These are phyloP conservation scores for Notocelia uddmanniana DNA, from an alignment of 2,888 invertebrate species.

Conservation along the genomic window DNA sequence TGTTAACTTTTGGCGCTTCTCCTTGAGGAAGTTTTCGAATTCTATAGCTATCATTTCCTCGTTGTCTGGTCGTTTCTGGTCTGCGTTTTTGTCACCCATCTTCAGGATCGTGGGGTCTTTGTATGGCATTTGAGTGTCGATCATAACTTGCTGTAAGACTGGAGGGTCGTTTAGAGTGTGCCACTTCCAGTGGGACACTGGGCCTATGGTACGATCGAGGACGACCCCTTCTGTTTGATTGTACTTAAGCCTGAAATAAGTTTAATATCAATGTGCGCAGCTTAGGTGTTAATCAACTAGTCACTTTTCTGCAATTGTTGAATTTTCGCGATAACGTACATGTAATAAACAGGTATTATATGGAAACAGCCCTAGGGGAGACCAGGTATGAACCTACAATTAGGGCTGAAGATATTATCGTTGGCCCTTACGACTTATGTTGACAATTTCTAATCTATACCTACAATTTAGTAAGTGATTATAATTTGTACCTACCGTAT, in stretches of 20 bases:
- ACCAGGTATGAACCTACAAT: no score
- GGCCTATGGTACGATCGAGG: conserved; percentile 73
- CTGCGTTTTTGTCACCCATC: conserved; percentile 56
- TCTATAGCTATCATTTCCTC: conserved; percentile 80
- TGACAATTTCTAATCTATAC: not conserved
- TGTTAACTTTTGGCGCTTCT: conserved; percentile 72
- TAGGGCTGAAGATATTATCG: not conserved
- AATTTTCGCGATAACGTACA: not conserved
- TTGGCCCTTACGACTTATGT: not conserved
- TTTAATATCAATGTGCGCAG: not conserved
- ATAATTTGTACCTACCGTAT: conserved; percentile 62
- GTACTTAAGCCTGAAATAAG: conserved; percentile 70
- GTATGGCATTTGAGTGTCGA: conserved; percentile 73
- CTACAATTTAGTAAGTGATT: not conserved
- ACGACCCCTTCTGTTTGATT: conserved; percentile 82
- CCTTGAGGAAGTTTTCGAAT: conserved; percentile 77
- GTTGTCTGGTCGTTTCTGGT: conserved; percentile 62
- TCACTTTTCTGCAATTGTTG: not conserved
- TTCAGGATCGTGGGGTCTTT: conserved; percentile 74
- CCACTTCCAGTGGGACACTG: conserved; percentile 80
- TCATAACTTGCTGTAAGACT: conserved; percentile 79
- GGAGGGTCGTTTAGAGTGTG: conserved; percentile 80
- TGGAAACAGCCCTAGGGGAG: no score
- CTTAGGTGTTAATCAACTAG: not conserved
- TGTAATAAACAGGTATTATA: not conserved